These are phyloP conservation scores for Anoplius nigerrimus DNA, from an alignment of 2,888 invertebrate genomes.

Conservation along the genomic window DNA sequence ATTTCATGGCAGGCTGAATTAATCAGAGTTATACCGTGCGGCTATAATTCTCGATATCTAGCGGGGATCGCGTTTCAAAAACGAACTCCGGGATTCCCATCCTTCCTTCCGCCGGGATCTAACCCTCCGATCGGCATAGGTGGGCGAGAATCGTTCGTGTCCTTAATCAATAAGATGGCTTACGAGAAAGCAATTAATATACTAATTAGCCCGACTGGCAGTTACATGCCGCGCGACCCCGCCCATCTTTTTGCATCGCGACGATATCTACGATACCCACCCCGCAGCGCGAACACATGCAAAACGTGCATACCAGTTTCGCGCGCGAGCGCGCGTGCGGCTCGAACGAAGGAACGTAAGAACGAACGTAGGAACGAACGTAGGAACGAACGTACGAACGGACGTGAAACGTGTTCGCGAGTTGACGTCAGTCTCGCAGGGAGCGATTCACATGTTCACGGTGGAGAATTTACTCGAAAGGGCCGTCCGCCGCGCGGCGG, in stretches of 20 bases:
- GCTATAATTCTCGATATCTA: too few species aligned
- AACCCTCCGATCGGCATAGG: not conserved
- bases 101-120: not conserved
- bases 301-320: not conserved
- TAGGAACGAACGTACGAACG: too few species aligned
- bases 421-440: too few species aligned
- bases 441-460: not conserved
- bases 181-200: slow-evolving; percentile 62
- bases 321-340: too few species aligned
- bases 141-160: not conserved
- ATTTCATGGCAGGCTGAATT: too few species aligned
- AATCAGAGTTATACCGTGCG: too few species aligned
- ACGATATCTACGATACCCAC: slow-evolving; percentile 11
- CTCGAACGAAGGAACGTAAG: too few species aligned
- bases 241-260: slow-evolving; percentile 45
- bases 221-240: slow-evolving; percentile 52
- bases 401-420: too few species aligned
- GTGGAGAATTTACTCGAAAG: slow-evolving; percentile 20
- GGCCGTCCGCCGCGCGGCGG: slow-evolving; percentile 30
- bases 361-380: too few species aligned
- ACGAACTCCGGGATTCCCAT: not conserved
- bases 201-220: slow-evolving; percentile 58
- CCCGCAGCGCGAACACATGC: slow-evolving; percentile 7
- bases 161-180: slow-evolving; percentile 37
- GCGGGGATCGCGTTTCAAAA: too few species aligned